A percentile compares a stretch with the other conserved stretches of the same genome.
Conservation (phyloP, 2,797 vertebrate species). For the Chelmon rostratus region DNA sequence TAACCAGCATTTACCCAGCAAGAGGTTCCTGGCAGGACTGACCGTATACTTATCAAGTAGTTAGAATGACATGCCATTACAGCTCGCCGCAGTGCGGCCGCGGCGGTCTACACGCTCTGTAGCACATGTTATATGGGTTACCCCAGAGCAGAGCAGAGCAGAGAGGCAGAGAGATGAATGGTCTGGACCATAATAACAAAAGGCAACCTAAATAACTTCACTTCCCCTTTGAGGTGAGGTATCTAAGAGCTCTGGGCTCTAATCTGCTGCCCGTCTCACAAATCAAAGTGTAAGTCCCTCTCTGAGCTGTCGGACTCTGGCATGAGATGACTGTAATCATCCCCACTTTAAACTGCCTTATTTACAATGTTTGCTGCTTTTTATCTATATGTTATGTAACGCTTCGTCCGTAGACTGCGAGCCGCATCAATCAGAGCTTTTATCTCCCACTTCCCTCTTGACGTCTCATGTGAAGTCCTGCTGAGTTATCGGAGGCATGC, state of each 20-base stretch:
- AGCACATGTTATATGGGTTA: conserved; percentile 72
- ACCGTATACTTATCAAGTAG: conserved; percentile 84
- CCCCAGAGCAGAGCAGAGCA: conserved; percentile 54
- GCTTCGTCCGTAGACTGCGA: conserved; percentile 15
- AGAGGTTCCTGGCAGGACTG: conserved; percentile 77
- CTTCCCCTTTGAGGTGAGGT: conserved; percentile 65
- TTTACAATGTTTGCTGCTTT: conserved; percentile 30
- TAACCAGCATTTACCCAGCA: conserved; percentile 83
- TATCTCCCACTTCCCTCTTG: conserved; percentile 7
- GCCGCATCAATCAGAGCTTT: conserved; percentile 37
- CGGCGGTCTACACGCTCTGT: conserved; percentile 61
- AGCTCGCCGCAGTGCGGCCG: conserved; percentile 73
- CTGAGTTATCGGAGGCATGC: conserved; percentile 15
- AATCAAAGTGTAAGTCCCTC: conserved; percentile 61
- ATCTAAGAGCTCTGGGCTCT: conserved; percentile 59
- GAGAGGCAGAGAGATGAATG: conserved; percentile 47
- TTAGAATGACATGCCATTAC: conserved; percentile 85
- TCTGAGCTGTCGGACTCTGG: conserved; percentile 41
- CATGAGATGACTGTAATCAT: conserved; percentile 46
- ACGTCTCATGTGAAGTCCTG: conserved; percentile 12
- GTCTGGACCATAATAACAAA: conserved; percentile 70
- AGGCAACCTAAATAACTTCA: conserved; percentile 74
- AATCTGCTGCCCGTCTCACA: conserved; percentile 54
- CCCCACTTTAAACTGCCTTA: conserved; percentile 26
- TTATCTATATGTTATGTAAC: conserved; percentile 37